Base-by-base conservation (phyloP, 2,797 vertebrate species). In the Sebastes diaconus region DNA sequence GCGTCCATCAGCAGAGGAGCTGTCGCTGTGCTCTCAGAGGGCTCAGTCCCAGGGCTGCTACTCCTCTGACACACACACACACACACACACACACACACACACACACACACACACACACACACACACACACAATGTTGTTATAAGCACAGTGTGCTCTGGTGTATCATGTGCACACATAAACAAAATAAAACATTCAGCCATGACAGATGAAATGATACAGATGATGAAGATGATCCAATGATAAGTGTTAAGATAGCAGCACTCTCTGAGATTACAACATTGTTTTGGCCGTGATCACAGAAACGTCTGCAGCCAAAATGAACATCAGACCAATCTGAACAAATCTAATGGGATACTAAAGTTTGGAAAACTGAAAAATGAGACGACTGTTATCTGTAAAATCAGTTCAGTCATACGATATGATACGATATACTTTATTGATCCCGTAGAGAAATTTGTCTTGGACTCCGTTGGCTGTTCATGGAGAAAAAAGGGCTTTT, bases 1-100 rank as follows among this genome's bases (percentile, higher is more conserved):
- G 81, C 46, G 1, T 94, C 89, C 30, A 79, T 91, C 63, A 94
- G 84, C 73, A 92, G 91, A 36, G 95, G 94, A 72, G 95, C 95
- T 25, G 95, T 90, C 5, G 72, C 22, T 30, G 52, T 39, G 27
- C 52, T 84, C 61, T 81, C 63, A 77, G 83, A 68, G 58, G 83
- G 18, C 57, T 83, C 22, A 8, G 39, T 70, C 70, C 63, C 69
- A 60, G 50, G 75, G 61, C 71, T 66, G 32, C 67, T 69, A 24
- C 57, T 84, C 84, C 84, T 93, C 94, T 95, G 87, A 67, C 60
- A 55, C 11, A 58, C 27, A 34, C n/a, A 42, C 30, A 58, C 27
- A 34, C n/a, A 42, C 30, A 8, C 7, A 29, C 27, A 6, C 27
- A 1, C 29, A 3, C 32, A 3, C 8, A 32, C 30, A 10, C 36